A percentile compares a stretch with the other conserved stretches of the same genome.
Conservation (phyloP, 2,888 invertebrate genomes). For the Phyllotreta cruciferae region DNA sequence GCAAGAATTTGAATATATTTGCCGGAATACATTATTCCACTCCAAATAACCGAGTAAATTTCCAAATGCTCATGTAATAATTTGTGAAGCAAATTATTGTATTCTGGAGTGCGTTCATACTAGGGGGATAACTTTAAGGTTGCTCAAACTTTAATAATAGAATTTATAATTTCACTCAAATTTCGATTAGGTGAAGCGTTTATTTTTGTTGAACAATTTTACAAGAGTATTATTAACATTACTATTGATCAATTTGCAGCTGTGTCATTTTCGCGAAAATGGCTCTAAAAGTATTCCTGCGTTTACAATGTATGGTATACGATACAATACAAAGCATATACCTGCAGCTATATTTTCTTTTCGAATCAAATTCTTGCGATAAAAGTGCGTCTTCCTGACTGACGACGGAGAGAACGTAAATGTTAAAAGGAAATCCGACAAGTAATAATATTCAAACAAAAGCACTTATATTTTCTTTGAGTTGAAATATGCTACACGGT, state of each 20-base stretch:
- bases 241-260: too few relatives aligned
- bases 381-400: constrained; percentile 1
- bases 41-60: constrained; percentile 25
- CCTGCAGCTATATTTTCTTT: constrained; percentile 7
- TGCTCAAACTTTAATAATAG: constrained; percentile 5
- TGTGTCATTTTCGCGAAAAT: too few relatives aligned
- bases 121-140: constrained; percentile 5
- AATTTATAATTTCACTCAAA: constrained; percentile 2
- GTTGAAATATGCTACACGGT: constrained; percentile 30
- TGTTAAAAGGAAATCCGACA: constrained; percentile 31
- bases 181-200: too few relatives aligned
- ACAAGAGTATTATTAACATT: too few relatives aligned
- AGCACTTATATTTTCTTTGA: constrained; percentile 34
- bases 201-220: too few relatives aligned
- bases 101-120: constrained; percentile 3
- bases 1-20: constrained; percentile 32
- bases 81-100: constrained; percentile 23
- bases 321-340: background rate
- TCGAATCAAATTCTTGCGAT: constrained; percentile 9
- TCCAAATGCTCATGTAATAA: constrained; percentile 25
- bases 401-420: constrained; percentile 17
- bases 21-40: constrained; percentile 31
- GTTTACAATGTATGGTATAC: too few relatives aligned
- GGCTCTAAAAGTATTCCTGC: background rate
- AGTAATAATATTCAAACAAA: constrained; percentile 34